Evolutionary conservation across 2,797 vertebrate genomes (phyloP).

Genomic region (Myiotriccus ornatus): DNA sequence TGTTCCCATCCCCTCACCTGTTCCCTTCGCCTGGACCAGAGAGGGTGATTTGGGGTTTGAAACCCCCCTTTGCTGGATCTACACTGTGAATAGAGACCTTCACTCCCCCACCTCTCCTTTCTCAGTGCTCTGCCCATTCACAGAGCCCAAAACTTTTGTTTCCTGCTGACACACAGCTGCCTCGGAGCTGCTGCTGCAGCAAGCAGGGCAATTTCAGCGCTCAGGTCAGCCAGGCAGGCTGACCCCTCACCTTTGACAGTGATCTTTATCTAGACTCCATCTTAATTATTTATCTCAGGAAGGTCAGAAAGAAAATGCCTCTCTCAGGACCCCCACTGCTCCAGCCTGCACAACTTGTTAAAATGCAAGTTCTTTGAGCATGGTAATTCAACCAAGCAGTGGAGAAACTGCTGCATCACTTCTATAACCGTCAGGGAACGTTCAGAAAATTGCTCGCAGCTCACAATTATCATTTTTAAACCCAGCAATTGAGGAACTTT

Average conservation of each 20-base stretch:
- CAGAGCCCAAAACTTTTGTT: neutral
- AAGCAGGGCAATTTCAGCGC: neutral
- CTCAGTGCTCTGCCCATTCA: neutral
- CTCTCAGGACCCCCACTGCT: conserved; percentile 51
- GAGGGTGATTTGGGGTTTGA: neutral
- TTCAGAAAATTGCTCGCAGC: conserved; percentile 2
- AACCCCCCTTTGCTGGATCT: neutral
- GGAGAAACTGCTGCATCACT: neutral
- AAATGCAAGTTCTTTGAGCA: conserved; percentile 46
- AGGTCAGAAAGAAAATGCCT: conserved; percentile 57
- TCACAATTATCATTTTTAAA: neutral
- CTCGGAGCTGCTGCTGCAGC: neutral
- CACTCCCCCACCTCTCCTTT: neutral
- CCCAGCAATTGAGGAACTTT: neutral
- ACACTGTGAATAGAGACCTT: neutral
- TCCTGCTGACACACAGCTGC: conserved; percentile 42
- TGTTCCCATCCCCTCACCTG: neutral
- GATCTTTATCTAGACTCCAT: conserved; percentile 67
- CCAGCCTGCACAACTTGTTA: neutral
- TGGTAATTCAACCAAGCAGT: neutral
- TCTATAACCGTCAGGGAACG: neutral
- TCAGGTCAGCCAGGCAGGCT: conserved; percentile 25
- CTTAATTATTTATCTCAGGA: conserved; percentile 66
- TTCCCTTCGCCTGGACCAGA: neutral
- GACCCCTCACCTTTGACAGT: conserved; percentile 64